Conservation (phyloP, 2,113 vertebrate genomes). For the Gavia stellata region DNA sequence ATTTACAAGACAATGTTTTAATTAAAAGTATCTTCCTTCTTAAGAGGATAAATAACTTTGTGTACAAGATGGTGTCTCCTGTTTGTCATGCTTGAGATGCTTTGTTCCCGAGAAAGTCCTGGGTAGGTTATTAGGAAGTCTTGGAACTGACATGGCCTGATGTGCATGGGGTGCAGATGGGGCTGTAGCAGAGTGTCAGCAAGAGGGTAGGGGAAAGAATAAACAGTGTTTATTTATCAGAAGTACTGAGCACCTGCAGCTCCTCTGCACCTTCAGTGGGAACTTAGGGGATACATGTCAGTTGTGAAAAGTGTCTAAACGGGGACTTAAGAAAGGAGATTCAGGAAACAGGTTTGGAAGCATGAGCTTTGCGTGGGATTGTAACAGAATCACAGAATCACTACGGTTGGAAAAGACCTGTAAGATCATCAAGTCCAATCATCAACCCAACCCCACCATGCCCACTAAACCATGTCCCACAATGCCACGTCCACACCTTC, state of each 20-base stretch:
- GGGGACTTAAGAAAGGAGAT: background rate
- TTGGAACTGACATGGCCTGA: background rate
- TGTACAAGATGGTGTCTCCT: background rate
- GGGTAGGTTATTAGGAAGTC: background rate
- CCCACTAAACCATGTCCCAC: no score
- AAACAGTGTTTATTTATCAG: background rate
- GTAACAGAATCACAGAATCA: no score
- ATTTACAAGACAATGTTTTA: background rate
- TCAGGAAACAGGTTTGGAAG: background rate
- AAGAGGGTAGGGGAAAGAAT: background rate
- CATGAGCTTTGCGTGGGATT: background rate
- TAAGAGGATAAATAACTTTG: background rate
- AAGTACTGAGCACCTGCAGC: background rate
- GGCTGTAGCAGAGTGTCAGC: background rate
- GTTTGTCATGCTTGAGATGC: background rate
- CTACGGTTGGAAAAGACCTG: no score
- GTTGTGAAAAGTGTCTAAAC: background rate
- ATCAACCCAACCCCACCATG: no score
- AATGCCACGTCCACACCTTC: no score
- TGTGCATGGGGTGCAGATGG: background rate
- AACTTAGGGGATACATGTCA: fast-evolving
- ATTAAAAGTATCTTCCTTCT: background rate
- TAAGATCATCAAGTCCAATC: no score
- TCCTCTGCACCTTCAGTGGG: background rate
- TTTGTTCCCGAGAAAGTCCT: background rate